Percentiles rank a stretch among this genome's conserved stretches.
Evolutionary conservation across 2,888 invertebrate species (phyloP).

Genomic region (Nezara viridula): DNA sequence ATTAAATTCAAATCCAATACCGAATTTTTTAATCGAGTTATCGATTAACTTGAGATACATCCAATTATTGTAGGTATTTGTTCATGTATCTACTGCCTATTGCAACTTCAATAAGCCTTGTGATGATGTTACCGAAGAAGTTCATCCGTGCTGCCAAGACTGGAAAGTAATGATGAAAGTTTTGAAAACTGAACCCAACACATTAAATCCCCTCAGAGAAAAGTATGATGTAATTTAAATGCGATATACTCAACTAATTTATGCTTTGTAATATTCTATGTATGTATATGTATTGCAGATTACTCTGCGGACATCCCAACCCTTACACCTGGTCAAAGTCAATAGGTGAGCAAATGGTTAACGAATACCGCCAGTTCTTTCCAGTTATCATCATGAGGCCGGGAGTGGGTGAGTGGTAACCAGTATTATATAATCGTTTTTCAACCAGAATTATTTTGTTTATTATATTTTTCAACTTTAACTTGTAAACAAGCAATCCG

Average conservation of each 20-base stretch:
- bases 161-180: background rate
- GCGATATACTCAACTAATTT: background rate
- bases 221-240: background rate
- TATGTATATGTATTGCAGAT: background rate
- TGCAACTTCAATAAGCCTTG: background rate
- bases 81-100: background rate
- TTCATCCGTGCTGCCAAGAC: background rate
- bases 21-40: background rate
- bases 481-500: no score
- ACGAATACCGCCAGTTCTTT: slow-evolving; percentile 55
- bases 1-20: background rate
- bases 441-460: no score
- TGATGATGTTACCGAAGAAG: background rate
- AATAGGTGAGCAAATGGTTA: slow-evolving; percentile 38
- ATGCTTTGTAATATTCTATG: background rate
- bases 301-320: slow-evolving; percentile 52
- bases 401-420: slow-evolving; percentile 44
- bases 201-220: background rate
- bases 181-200: background rate
- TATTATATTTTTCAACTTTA: no score
- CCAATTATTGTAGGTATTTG: background rate
- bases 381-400: slow-evolving; percentile 56
- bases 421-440: background rate
- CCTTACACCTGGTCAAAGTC: slow-evolving; percentile 55
- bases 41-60: background rate